Conservation (phyloP, 2,797 vertebrate species). For the Platalea minor region DNA sequence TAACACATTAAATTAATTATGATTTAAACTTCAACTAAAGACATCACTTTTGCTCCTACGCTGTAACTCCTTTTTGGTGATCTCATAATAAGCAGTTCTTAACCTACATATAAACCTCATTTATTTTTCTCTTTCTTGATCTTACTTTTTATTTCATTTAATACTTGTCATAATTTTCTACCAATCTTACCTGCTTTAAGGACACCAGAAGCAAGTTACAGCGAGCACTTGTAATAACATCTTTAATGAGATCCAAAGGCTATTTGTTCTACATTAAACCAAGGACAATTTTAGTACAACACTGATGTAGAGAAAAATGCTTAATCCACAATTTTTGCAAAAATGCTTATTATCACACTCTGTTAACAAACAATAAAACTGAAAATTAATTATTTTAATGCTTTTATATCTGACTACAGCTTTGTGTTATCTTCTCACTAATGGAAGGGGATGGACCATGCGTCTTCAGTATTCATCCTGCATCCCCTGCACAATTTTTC, state of each 20-base stretch:
- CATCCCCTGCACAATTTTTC: background rate
- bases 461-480: background rate
- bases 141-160: background rate
- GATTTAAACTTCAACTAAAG: background rate
- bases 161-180: background rate
- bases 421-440: background rate
- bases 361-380: conserved; percentile 35
- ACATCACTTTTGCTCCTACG: background rate
- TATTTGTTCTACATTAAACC: conserved; percentile 28
- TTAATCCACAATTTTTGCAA: conserved; percentile 20
- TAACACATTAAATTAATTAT: background rate
- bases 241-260: background rate
- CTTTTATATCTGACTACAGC: conserved; percentile 5
- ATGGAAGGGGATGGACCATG: background rate
- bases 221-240: background rate
- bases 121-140: background rate
- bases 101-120: background rate
- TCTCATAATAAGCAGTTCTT: background rate
- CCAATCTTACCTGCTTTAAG: background rate
- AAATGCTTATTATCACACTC: conserved; percentile 50
- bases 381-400: conserved; percentile 64
- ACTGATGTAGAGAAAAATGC: conserved; percentile 6
- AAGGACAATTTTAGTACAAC: conserved; percentile 4
- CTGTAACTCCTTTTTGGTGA: too few relatives aligned
- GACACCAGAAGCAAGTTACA: background rate